A percentile compares a stretch with the other conserved stretches of the same genome.
phyloP scores from a whole-genome alignment of 2,888 invertebrate species.

The Agrotis puta region DNA sequence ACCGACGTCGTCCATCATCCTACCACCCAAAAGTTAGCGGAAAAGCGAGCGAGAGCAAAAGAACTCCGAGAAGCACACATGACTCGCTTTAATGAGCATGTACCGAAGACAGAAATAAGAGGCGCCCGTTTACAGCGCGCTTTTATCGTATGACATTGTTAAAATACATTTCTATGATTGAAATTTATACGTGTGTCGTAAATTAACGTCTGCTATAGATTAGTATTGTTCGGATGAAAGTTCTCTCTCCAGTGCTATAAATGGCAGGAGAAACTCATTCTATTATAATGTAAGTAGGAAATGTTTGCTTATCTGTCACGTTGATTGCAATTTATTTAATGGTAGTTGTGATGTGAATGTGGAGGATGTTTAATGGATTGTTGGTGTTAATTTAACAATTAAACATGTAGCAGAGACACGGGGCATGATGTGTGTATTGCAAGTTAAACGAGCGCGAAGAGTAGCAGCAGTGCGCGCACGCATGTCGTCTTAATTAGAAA shows the following conservation, averaged over 20 bases:
- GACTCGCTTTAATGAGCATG: conserved; percentile 88
- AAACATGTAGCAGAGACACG: conserved; percentile 64
- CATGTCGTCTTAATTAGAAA: conserved; percentile 90
- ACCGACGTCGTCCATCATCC: conserved; percentile 89
- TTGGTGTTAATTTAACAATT: conserved; percentile 66
- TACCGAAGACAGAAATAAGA: conserved; percentile 90
- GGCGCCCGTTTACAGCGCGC: conserved; percentile 83
- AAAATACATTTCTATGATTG: conserved; percentile 79
- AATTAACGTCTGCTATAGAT: conserved; percentile 67
- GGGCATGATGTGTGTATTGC: conserved; percentile 77
- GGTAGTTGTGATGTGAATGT: conserved; percentile 31
- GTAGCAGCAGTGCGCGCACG: conserved; percentile 82
- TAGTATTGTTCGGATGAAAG: conserved; percentile 58
- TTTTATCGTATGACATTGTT: conserved; percentile 89
- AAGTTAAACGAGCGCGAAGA: conserved; percentile 82
- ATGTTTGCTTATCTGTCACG: conserved; percentile 41
- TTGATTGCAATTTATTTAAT: conserved; percentile 46
- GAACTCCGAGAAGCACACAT: conserved; percentile 78
- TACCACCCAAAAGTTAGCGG: conserved; percentile 91
- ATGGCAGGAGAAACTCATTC: conserved; percentile 37
- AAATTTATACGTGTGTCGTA: conserved; percentile 77
- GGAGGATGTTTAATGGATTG: conserved; percentile 43
- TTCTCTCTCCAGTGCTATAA: conserved; percentile 50
- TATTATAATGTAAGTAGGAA: conserved; percentile 38
- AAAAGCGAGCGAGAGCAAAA: conserved; percentile 86